phyloP scores from a whole-genome alignment of 2,113 vertebrate species.

The Trochalopteron elliotii region DNA sequence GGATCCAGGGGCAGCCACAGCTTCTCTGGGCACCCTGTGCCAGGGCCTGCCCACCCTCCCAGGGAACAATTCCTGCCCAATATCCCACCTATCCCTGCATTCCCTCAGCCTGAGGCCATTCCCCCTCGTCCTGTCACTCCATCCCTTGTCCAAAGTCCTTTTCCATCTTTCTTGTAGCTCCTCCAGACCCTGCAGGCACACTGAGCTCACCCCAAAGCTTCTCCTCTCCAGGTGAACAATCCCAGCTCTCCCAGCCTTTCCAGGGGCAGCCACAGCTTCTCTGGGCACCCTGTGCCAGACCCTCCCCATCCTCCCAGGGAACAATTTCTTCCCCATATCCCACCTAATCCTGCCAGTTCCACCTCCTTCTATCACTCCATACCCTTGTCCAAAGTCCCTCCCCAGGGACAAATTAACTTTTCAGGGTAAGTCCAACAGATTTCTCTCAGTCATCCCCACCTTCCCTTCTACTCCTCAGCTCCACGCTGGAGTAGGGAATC shows the following conservation, averaged over 20 bases:
- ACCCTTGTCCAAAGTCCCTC: neutral
- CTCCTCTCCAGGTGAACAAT: too few relatives aligned
- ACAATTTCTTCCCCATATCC: neutral
- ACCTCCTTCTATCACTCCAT: neutral
- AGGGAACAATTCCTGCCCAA: accelerated
- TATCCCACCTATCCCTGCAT: neutral
- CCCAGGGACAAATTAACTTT: neutral
- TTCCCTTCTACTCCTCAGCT: neutral
- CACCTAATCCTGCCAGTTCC: neutral
- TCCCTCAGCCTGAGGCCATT: too few relatives aligned
- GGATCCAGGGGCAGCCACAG: neutral
- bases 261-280: neutral
- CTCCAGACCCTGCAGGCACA: too few relatives aligned
- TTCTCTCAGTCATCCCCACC: neutral
- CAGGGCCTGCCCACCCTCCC: accelerated
- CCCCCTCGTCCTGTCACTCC: neutral
- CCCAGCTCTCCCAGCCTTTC: too few relatives aligned
- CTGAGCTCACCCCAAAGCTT: too few relatives aligned
- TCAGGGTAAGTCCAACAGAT: accelerated
- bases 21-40: neutral
- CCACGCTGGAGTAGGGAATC: neutral
- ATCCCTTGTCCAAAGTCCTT: neutral
- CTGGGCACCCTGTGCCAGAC: neutral
- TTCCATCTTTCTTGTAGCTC: too few relatives aligned
- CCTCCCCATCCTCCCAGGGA: accelerated